These are phyloP conservation scores for Tetragnatha montana DNA, from an alignment of 2,888 invertebrate genomes.

Conservation along the genomic window DNA sequence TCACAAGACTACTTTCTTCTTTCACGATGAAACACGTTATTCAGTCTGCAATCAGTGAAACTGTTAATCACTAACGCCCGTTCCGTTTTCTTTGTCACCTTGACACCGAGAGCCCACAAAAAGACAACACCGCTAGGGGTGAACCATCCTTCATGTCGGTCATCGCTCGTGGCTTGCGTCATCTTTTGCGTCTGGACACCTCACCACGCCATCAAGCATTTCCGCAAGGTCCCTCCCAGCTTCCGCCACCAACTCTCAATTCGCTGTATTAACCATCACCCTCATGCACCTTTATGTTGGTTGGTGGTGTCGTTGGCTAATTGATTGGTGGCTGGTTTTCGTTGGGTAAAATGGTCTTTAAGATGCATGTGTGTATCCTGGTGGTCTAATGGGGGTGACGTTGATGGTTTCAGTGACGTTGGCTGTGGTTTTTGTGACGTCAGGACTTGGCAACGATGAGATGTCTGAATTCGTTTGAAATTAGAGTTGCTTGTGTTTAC, in stretches of 20 bases:
- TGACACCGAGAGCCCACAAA: not conserved
- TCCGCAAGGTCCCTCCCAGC: not conserved
- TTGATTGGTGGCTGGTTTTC: not conserved
- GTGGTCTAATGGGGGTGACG: not conserved
- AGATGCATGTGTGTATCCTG: not conserved
- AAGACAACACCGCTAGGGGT: not conserved
- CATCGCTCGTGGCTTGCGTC: not conserved
- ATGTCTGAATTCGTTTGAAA: not conserved
- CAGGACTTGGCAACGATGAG: not conserved
- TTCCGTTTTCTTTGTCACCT: conserved; percentile 2
- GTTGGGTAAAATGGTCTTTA: not conserved
- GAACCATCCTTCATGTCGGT: not conserved
- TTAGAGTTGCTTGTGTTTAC: too few relatives aligned
- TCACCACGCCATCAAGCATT: not conserved
- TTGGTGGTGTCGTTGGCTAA: conserved; percentile 8
- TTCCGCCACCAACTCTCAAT: not conserved
- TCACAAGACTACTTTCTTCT: too few relatives aligned
- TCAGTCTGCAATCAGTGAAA: too few relatives aligned
- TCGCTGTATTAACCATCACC: not conserved
- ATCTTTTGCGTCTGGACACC: not conserved
- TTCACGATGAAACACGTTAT: too few relatives aligned
- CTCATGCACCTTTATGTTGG: not conserved
- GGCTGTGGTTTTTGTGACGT: not conserved
- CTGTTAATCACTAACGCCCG: not conserved
- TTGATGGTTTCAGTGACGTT: not conserved